A percentile compares a stretch with the other conserved stretches of the same genome.
These are phyloP conservation scores for Augiades crinisus DNA, from an alignment of 2,888 invertebrate species.

Conservation along the genomic window DNA sequence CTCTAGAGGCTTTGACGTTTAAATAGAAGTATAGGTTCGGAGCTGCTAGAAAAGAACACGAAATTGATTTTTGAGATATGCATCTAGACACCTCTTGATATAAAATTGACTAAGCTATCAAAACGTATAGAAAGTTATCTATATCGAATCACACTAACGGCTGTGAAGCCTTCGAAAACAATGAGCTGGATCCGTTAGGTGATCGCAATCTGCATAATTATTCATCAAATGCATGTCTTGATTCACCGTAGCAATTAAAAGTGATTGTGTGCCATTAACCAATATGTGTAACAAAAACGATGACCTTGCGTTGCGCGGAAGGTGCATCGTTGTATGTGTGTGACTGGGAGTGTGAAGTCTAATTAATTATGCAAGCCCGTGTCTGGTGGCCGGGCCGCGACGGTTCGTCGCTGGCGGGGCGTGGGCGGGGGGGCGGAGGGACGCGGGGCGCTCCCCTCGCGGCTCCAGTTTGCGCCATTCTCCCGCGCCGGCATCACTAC, in stretches of 20 bases:
- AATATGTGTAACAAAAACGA: constrained; percentile 47
- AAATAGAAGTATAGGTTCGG: background rate
- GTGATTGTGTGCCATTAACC: constrained; percentile 22
- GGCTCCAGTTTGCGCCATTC: constrained; percentile 76
- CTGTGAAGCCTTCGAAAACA: background rate
- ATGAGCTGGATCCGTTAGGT: background rate
- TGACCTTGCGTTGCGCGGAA: constrained; percentile 71
- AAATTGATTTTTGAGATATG: background rate
- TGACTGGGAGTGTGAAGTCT: constrained; percentile 55
- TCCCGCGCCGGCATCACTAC: constrained; percentile 71
- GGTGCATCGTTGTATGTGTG: constrained; percentile 47
- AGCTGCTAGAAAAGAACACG: background rate
- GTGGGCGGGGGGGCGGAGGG: constrained; percentile 31
- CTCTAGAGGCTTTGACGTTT: background rate
- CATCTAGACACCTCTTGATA: background rate
- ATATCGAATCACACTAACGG: background rate
- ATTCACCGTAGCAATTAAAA: constrained; percentile 10
- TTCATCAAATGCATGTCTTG: background rate
- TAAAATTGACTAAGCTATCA: background rate
- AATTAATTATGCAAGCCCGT: constrained; percentile 75
- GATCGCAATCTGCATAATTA: background rate
- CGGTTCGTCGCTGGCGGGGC: constrained; percentile 35
- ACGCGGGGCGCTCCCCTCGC: constrained; percentile 46
- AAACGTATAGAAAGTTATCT: background rate
- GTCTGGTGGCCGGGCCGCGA: constrained; percentile 61